phyloP scores from a whole-genome alignment of 2,797 vertebrate genomes.

The Myotis myotis region DNA sequence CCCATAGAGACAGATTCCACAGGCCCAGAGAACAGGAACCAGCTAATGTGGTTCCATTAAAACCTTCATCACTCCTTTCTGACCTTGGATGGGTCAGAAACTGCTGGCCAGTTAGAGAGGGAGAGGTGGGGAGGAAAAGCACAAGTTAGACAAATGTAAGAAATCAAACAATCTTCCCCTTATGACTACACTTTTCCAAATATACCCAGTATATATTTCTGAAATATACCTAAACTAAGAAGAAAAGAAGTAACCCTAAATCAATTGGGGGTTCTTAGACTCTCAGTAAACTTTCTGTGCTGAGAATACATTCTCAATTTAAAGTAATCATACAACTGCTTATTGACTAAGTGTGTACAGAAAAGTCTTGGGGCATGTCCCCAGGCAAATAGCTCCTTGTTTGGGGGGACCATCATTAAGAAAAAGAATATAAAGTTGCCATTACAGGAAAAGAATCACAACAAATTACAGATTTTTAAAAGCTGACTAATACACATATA shows the following conservation, averaged over 20 bases:
- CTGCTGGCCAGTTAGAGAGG: neutral
- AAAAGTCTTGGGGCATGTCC: neutral
- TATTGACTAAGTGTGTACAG: neutral
- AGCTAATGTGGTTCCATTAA: neutral
- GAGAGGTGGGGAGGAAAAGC: neutral
- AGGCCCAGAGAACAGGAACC: neutral
- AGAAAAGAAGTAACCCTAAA: neutral
- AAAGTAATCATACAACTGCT: neutral
- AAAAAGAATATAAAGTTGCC: neutral
- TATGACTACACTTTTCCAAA: constrained; percentile 1
- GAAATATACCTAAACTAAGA: neutral
- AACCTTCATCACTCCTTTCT: neutral
- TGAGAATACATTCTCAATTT: neutral
- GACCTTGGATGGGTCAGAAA: neutral
- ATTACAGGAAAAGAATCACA: neutral
- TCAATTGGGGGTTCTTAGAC: neutral
- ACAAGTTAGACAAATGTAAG: neutral
- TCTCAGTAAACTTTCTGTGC: neutral
- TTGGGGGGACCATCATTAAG: neutral
- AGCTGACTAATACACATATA: neutral
- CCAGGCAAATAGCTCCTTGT: neutral
- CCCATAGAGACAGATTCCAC: neutral
- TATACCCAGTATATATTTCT: neutral
- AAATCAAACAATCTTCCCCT: neutral
- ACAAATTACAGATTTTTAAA: constrained; percentile 1